Evolutionary conservation across 2,888 invertebrate species (phyloP).

Genomic region (Phragmatobia fuliginosa): DNA sequence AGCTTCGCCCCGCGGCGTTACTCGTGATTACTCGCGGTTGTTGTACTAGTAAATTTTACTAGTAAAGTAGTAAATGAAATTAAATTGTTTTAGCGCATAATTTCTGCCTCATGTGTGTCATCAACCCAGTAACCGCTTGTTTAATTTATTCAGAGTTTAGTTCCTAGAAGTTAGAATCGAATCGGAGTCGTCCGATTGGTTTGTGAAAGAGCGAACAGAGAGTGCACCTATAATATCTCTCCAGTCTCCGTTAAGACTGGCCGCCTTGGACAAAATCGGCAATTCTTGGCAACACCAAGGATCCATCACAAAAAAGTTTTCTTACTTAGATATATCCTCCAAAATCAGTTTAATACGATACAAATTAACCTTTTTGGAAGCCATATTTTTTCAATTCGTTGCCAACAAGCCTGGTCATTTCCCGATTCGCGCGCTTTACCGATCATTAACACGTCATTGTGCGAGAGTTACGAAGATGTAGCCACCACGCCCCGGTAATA

Average conservation of each 20-base stretch:
- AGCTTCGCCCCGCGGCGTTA: no score
- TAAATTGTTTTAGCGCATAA: no score
- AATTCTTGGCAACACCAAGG: no score
- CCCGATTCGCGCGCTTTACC: constrained; percentile 12
- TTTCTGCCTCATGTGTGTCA: no score
- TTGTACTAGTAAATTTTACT: no score
- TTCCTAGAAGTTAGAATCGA: background rate
- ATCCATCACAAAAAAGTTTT: background rate
- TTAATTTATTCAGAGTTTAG: background rate
- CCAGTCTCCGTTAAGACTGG: no score
- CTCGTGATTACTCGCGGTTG: no score
- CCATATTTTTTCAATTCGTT: background rate
- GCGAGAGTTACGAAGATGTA: constrained; percentile 31
- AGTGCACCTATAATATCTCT: no score
- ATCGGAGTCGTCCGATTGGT: no score
- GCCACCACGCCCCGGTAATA: constrained; percentile 37
- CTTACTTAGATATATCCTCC: background rate
- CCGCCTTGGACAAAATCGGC: no score
- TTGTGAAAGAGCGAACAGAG: no score
- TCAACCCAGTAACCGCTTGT: background rate
- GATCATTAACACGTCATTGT: constrained; percentile 58
- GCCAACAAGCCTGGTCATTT: background rate
- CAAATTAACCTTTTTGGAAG: background rate
- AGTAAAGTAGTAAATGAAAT: no score
- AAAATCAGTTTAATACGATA: background rate